Percentiles rank a stretch among this genome's conserved stretches.
These are phyloP conservation scores for Chaetops frenatus DNA, from an alignment of 2,113 vertebrate species.

Conservation along the genomic window DNA sequence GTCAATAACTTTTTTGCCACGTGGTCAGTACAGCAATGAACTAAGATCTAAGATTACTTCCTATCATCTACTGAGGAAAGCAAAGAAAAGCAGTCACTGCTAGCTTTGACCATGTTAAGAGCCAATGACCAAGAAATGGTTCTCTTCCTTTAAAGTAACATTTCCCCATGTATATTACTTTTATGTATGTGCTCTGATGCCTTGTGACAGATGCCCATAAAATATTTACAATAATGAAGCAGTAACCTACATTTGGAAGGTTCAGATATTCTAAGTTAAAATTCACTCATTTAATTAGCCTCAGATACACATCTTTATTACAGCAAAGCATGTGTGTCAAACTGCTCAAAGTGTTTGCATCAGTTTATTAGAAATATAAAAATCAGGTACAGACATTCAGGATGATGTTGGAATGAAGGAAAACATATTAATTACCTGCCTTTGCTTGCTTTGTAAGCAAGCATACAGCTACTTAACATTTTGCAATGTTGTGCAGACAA, in stretches of 20 bases:
- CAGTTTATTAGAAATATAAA: neutral
- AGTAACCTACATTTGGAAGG: constrained; percentile 41
- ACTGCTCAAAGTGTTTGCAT: neutral
- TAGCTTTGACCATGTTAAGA: neutral
- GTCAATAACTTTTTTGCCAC: neutral
- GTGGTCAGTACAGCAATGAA: neutral
- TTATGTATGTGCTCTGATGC: neutral
- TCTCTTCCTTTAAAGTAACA: neutral
- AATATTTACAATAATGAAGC: constrained; percentile 40
- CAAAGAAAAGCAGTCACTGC: neutral
- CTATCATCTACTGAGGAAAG: neutral
- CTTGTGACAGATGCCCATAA: constrained; percentile 27
- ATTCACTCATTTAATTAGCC: neutral
- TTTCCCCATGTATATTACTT: neutral
- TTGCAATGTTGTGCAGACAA: neutral
- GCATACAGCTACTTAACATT: neutral
- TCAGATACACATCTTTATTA: neutral
- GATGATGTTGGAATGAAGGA: neutral
- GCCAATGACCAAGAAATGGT: neutral
- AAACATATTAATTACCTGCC: neutral
- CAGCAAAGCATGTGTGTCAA: neutral
- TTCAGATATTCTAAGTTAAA: neutral
- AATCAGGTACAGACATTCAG: neutral
- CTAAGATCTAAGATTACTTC: neutral
- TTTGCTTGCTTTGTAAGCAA: neutral